phyloP scores from a whole-genome alignment of 2,797 vertebrate species.

The Malurus leucopterus region DNA sequence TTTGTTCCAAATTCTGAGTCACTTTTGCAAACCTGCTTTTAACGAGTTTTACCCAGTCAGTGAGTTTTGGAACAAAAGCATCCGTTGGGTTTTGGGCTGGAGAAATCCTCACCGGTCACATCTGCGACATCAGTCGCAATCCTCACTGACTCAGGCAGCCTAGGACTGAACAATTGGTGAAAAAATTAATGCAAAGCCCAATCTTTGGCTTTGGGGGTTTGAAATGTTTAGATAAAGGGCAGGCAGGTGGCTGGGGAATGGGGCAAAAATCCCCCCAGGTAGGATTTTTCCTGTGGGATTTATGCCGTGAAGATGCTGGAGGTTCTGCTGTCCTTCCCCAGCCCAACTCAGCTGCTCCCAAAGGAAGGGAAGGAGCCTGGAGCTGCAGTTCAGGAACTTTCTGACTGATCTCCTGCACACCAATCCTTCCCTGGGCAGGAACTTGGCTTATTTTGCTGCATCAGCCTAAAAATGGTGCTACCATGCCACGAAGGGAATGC shows the following conservation, averaged over 20 bases:
- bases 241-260: background rate
- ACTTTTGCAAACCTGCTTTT: constrained; percentile 6
- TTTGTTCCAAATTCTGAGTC: constrained; percentile 41
- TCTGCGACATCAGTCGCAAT: background rate
- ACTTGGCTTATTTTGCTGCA: background rate
- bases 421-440: background rate
- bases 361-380: background rate
- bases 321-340: background rate
- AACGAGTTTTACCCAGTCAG: background rate
- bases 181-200: background rate
- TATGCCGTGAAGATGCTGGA: rapidly evolving
- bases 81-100: background rate
- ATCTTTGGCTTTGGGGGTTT: background rate
- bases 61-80: background rate
- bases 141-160: background rate
- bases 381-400: background rate
- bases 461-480: background rate
- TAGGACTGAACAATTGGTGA: background rate
- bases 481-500: background rate
- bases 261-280: background rate
- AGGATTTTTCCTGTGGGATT: background rate
- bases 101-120: background rate
- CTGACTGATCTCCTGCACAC: background rate
- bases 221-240: background rate
- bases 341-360: rapidly evolving